These are phyloP conservation scores for Emydocephalus ijimae DNA, from an alignment of 2,113 vertebrate species.

Conservation along the genomic window DNA sequence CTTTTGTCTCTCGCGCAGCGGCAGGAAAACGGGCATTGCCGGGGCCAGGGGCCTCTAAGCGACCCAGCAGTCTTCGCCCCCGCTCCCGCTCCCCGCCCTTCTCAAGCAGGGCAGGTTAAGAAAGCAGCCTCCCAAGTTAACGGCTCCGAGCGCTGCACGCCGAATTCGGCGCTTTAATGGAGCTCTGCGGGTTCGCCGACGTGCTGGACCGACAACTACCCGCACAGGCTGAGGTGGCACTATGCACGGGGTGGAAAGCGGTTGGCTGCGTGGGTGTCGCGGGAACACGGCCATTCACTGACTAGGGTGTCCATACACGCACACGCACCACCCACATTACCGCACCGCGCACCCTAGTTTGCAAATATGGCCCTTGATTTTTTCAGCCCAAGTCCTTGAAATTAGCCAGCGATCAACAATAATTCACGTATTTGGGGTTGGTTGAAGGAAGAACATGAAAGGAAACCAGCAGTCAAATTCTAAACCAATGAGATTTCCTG, in stretches of 20 bases:
- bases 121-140: not conserved
- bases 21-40: not conserved
- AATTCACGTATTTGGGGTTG: not conserved
- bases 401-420: not conserved
- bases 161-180: not conserved
- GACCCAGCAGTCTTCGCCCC: not conserved
- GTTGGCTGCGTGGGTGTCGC: not conserved
- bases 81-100: accelerated
- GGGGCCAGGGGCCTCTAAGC: not conserved
- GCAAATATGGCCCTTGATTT: not conserved
- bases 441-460: not conserved
- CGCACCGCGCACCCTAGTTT: not conserved
- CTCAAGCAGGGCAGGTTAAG: not conserved
- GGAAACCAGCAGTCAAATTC: not conserved
- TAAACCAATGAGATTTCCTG: not conserved
- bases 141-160: not conserved
- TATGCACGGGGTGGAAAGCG: not conserved
- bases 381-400: not conserved
- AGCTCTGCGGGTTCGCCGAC: not conserved
- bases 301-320: not conserved
- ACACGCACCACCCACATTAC: not conserved
- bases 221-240: not conserved
- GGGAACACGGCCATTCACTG: not conserved
- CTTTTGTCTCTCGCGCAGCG: not conserved
- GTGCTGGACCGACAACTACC: not conserved